Percentiles rank a stretch among this genome's conserved stretches.
These are phyloP conservation scores for Cataglyphis rosenhaueri DNA, from an alignment of 2,888 invertebrate genomes.

Conservation along the genomic window DNA sequence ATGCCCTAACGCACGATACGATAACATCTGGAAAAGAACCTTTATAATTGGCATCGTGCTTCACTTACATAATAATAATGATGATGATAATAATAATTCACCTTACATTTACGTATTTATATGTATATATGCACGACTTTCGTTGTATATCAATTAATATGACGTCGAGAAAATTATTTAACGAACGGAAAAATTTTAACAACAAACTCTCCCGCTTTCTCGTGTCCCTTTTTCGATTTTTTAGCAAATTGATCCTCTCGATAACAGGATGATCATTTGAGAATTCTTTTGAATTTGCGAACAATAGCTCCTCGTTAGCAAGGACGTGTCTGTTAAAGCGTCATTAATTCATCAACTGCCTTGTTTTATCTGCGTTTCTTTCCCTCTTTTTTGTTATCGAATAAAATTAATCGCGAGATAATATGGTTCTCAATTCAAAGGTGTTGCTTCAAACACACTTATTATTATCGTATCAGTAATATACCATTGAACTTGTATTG, in stretches of 20 bases:
- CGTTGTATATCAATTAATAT: conserved; percentile 11
- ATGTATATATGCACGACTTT: background rate
- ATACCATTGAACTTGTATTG: background rate
- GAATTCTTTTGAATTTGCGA: conserved; percentile 43
- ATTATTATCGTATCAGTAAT: conserved; percentile 1
- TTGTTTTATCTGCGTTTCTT: conserved; percentile 1
- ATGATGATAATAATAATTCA: background rate
- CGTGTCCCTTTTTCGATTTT: background rate
- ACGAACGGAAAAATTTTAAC: background rate
- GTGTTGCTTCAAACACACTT: background rate
- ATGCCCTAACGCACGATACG: background rate
- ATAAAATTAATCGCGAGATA: conserved; percentile 19
- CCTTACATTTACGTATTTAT: background rate
- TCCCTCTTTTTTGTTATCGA: background rate
- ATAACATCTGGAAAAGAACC: background rate
- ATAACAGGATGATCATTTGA: conserved; percentile 26
- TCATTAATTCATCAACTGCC: conserved; percentile 52
- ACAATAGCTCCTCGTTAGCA: conserved; percentile 55
- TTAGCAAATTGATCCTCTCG: conserved; percentile 12
- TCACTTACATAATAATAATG: background rate
- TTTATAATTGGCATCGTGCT: background rate
- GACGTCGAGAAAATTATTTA: conserved; percentile 1
- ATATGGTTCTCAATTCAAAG: conserved; percentile 20
- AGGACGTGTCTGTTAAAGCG: conserved; percentile 20
- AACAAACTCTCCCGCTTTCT: background rate